phyloP scores from a whole-genome alignment of 2,888 invertebrate species.

The Bruchidius siliquastri region DNA sequence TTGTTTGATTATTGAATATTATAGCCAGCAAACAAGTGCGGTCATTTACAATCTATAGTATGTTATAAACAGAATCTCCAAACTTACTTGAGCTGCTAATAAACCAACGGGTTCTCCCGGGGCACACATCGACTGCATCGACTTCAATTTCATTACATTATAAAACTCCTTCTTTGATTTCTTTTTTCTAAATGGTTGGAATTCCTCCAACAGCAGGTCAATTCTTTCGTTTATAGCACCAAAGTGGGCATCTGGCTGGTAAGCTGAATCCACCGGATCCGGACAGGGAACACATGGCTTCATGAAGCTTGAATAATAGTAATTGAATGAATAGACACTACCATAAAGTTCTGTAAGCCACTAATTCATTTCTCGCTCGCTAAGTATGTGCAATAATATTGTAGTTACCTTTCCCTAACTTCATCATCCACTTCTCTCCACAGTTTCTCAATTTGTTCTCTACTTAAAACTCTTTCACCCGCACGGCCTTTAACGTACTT shows the following conservation, averaged over 20 bases:
- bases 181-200: constrained; percentile 43
- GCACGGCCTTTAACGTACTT: constrained; percentile 50
- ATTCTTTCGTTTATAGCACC: constrained; percentile 83
- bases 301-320: constrained; percentile 24
- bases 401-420: constrained; percentile 52
- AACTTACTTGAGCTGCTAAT: constrained; percentile 76
- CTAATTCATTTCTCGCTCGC: no score
- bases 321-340: constrained; percentile 11
- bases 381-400: no score
- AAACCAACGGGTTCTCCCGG: constrained; percentile 97
- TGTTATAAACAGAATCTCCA: no score
- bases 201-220: constrained; percentile 61
- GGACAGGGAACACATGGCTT: constrained; percentile 53
- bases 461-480: constrained; percentile 46
- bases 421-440: constrained; percentile 64
- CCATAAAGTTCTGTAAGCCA: no score
- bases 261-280: constrained; percentile 68
- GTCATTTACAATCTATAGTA: no score
- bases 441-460: constrained; percentile 55
- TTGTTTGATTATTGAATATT: no score
- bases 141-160: constrained; percentile 71
- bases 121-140: constrained; percentile 69
- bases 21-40: no score
- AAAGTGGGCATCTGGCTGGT: constrained; percentile 70
- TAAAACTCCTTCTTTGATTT: constrained; percentile 48